Evolutionary conservation across 2,888 invertebrate genomes (phyloP), one percentile per base, ranked within the genome.

Genomic region (Lithodes maja): DNA sequence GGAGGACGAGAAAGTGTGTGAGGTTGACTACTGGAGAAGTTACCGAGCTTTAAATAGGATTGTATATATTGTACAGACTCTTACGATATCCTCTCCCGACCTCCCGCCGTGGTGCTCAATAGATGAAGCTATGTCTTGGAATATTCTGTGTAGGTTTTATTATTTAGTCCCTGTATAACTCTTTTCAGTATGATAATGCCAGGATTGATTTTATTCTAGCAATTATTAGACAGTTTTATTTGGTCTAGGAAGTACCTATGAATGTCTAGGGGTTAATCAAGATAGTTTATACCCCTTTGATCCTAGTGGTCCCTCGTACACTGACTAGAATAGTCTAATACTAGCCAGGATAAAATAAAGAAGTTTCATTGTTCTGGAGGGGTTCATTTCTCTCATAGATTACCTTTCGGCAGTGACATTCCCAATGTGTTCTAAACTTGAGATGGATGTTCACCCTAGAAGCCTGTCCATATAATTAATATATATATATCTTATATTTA

Each of bases 61-160:
- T 89, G 88, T 89, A 89, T 85, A 89, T 89, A 85, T 33, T 89
- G 88, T 89, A 89, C 85, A 89, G 88, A 50, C 79, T 85, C 17
- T 81, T 53, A 87, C 69, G 9, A 80, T 74, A 75, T 82, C 85
- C 69, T 84, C 54, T 80, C 80, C 77, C 77, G 61, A 82, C 74
- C 68, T 86, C 61, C 69, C 55, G 80, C 86, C 84, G 69, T 88
- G 88, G 88, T 89, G 88, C 88, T 89, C 82, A 85, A 52, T 74
- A 71, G 50, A 17, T 71, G 78, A 85, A 85, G 75, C 79, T 53
- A 74, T 71, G 80, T 80, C 75, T 81, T 85, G 33, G 68, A 86
- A 82, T 5, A 68, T 49, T 71, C 71, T 71, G 71, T 71, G 71
- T 71, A 71, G 71, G 71, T n/a, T 80, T 50, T 33, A 77, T 77